Conservation (phyloP, 2,113 vertebrate species). For the Psettodes erumei region DNA sequence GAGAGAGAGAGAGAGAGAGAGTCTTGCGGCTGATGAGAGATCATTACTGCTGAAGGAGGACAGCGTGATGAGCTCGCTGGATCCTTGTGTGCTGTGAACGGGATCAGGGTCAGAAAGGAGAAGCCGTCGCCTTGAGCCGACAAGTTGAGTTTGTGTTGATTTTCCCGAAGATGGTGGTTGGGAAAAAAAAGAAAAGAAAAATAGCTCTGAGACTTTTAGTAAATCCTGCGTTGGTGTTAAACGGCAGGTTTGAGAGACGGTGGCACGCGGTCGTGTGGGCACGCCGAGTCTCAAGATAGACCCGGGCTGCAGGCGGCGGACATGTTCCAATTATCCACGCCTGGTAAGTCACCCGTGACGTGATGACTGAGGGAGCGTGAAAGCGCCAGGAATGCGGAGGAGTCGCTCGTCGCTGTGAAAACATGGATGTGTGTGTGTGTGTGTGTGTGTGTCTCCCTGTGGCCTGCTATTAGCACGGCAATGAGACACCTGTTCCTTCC, state of each 20-base stretch:
- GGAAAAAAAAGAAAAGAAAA: neutral
- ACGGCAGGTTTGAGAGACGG: slow-evolving; percentile 39
- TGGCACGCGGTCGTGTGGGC: slow-evolving; percentile 46
- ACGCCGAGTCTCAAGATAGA: slow-evolving; percentile 58
- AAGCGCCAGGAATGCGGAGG: slow-evolving; percentile 30
- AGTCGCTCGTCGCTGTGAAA: slow-evolving; percentile 40
- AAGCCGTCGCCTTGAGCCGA: neutral
- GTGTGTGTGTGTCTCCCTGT: slow-evolving; percentile 9
- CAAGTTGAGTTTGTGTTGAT: slow-evolving; percentile 9
- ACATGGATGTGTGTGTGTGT: neutral
- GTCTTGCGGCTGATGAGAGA: slow-evolving; percentile 47
- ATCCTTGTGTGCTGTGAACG: slow-evolving; percentile 26
- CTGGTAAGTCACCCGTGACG: slow-evolving; percentile 59
- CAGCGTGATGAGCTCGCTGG: slow-evolving; percentile 55
- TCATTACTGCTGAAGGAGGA: slow-evolving; percentile 44
- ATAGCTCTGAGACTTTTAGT: slow-evolving; percentile 27
- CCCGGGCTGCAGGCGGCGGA: slow-evolving; percentile 45
- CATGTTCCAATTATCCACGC: slow-evolving; percentile 52
- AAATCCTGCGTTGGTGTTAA: slow-evolving; percentile 34
- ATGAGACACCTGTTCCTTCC: slow-evolving; percentile 67
- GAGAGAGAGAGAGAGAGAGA: slow-evolving; percentile 16
- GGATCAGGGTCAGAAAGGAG: slow-evolving; percentile 33
- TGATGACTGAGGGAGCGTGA: slow-evolving; percentile 20
- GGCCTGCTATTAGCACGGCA: slow-evolving; percentile 51
- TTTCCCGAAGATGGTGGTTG: slow-evolving; percentile 2